Percentiles rank a stretch among this genome's conserved stretches.
Conservation (phyloP, 92 coral and sea anemone species). For the Bergia puertoricense region DNA sequence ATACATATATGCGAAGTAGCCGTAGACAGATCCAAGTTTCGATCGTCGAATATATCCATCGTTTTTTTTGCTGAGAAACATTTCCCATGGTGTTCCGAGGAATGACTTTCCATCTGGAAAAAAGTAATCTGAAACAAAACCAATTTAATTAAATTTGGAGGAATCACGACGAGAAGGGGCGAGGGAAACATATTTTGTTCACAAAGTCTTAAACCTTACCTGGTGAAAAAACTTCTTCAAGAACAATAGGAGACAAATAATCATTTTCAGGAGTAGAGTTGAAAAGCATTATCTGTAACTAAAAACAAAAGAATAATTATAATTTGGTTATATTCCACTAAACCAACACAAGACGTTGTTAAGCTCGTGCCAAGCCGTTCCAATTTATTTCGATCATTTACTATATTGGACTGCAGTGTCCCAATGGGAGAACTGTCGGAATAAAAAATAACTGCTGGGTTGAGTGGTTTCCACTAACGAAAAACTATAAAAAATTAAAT, state of each 20-base stretch:
- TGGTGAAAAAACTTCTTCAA: conserved; percentile 75
- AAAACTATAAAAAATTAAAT: too few relatives aligned
- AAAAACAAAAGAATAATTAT: conserved; percentile 3
- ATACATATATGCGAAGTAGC: conserved; percentile 12
- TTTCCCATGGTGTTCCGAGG: conserved; percentile 44
- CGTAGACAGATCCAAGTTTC: conserved; percentile 15
- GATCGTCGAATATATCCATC: conserved; percentile 6
- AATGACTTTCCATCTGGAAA: conserved; percentile 21
- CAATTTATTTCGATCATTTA: too few relatives aligned
- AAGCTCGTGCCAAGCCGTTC: too few relatives aligned
- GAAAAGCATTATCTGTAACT: conserved; percentile 86
- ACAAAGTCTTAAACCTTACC: conserved; percentile 54
- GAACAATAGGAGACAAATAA: conserved; percentile 56
- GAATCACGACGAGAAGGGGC: too few relatives aligned
- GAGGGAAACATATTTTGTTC: not conserved
- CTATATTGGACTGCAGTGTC: too few relatives aligned
- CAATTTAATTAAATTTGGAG: not conserved
- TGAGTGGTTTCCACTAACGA: too few relatives aligned
- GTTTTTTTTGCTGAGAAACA: not conserved
- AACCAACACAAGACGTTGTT: too few relatives aligned
- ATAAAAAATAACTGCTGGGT: too few relatives aligned
- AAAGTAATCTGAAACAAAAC: conserved; percentile 10
- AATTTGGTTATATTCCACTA: not conserved
- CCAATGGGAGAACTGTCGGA: too few relatives aligned
- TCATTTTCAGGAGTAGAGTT: conserved; percentile 42